Conservation (phyloP, 2,113 vertebrate species). For the Narcine bancroftii region DNA sequence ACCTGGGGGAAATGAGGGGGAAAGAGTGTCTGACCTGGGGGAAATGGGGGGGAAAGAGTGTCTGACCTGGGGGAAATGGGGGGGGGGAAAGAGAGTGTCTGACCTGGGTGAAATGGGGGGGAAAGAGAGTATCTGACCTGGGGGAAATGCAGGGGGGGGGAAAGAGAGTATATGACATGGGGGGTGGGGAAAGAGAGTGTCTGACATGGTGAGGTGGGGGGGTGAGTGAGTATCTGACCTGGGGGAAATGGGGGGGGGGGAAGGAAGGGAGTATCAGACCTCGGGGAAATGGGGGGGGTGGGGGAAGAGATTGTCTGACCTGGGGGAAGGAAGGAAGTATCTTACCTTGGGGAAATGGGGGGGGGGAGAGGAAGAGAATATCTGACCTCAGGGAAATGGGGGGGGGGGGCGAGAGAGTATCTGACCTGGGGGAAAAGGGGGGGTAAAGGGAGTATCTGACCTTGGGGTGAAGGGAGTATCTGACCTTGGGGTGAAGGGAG, state of each 20-base stretch:
- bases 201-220: background rate
- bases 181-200: background rate
- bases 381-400: background rate
- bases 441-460: too few relatives aligned
- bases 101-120: accelerated
- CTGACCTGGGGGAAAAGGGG: too few relatives aligned
- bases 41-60: background rate
- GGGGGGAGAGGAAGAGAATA: background rate
- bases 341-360: background rate
- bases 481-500: too few relatives aligned
- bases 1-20: background rate
- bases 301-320: too few relatives aligned
- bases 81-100: background rate
- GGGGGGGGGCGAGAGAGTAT: background rate
- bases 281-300: too few relatives aligned
- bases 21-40: too few relatives aligned
- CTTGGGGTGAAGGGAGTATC: too few relatives aligned
- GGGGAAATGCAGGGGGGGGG: background rate
- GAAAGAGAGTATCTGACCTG: background rate
- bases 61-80: background rate
- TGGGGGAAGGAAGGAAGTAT: too few relatives aligned
- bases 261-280: background rate
- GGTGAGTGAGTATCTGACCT: too few relatives aligned
- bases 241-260: background rate
- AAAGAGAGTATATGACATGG: background rate